Conservation (phyloP, 2,113 vertebrate genomes). For the Carassius auratus region DNA sequence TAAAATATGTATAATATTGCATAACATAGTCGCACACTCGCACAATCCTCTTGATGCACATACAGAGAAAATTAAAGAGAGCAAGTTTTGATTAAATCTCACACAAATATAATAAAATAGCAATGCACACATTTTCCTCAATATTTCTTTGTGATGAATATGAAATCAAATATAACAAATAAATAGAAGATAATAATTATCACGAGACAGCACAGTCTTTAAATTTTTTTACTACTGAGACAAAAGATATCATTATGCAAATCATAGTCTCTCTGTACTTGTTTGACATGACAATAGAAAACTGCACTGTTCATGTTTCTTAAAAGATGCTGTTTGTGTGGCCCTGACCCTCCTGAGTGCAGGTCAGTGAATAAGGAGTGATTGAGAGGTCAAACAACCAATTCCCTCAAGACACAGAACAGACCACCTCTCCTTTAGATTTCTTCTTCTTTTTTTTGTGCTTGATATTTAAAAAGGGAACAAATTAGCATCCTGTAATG, state of each 20-base stretch:
- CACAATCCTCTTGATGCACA: background rate
- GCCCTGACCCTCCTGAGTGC: background rate
- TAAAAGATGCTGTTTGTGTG: slow-evolving; percentile 25
- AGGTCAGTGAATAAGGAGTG: slow-evolving; percentile 11
- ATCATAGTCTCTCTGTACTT: slow-evolving; percentile 5
- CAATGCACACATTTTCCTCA: background rate
- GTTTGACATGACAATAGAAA: background rate
- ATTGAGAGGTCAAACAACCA: background rate
- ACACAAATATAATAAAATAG: background rate
- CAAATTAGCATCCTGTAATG: background rate
- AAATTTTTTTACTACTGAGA: background rate
- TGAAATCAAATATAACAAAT: background rate
- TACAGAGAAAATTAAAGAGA: background rate
- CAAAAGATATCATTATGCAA: background rate
- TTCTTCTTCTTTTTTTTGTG: background rate
- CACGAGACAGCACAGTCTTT: background rate
- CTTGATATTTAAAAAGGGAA: background rate
- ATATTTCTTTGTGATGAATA: background rate
- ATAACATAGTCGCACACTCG: background rate
- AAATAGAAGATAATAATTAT: background rate
- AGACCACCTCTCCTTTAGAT: background rate
- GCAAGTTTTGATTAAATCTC: background rate
- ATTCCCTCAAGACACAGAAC: background rate
- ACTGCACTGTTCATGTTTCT: slow-evolving; percentile 16
- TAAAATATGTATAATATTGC: slow-evolving; percentile 8